These are phyloP conservation scores for Neosilurus mollespiculum DNA, from an alignment of 2,797 vertebrate genomes.

Conservation along the genomic window DNA sequence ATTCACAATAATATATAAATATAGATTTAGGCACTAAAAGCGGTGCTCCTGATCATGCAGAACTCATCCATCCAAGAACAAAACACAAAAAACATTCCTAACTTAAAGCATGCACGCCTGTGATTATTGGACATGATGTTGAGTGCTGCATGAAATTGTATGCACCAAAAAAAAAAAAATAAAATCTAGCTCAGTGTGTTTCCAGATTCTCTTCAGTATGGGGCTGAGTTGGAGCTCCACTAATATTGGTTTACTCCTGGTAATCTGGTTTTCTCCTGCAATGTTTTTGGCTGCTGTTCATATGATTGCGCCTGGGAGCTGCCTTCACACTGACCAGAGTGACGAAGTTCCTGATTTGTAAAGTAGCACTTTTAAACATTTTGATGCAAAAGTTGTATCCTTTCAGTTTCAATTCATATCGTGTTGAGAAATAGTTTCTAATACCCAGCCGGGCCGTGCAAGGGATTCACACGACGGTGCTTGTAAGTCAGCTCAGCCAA, in stretches of 20 bases:
- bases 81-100: too few relatives aligned
- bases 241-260: background rate
- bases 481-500: slow-evolving; percentile 2
- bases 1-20: background rate
- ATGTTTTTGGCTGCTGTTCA: background rate
- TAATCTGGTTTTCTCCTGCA: background rate
- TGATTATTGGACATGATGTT: too few relatives aligned
- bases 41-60: too few relatives aligned
- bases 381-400: background rate
- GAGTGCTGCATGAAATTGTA: too few relatives aligned
- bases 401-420: background rate
- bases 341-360: background rate
- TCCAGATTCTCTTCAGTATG: too few relatives aligned
- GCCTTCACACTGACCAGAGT: background rate
- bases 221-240: too few relatives aligned
- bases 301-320: background rate
- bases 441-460: background rate
- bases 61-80: too few relatives aligned
- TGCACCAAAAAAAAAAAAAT: too few relatives aligned
- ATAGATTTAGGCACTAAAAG: too few relatives aligned
- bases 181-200: too few relatives aligned
- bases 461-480: slow-evolving; percentile 34
- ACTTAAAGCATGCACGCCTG: too few relatives aligned
- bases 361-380: too few relatives aligned
- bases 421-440: background rate